Evolutionary conservation across 2,888 invertebrate species (phyloP), one percentile per base, ranked within the genome.

Genomic region (Ypsolopha sequella): DNA sequence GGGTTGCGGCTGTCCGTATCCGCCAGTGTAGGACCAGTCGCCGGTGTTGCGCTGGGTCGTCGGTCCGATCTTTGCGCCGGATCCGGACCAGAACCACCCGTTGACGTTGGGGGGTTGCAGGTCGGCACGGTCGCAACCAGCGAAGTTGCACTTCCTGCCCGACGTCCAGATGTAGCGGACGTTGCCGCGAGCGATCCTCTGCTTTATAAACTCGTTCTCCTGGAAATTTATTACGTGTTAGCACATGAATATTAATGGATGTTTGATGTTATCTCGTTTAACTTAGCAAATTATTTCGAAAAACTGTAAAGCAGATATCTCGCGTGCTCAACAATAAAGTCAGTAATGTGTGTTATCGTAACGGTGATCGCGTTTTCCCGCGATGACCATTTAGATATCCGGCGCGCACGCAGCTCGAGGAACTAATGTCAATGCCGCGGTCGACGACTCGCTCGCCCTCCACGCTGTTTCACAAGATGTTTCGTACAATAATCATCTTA

Each of bases 51-150:
- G 90, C 75, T 95, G 94, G 36, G 92, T 92, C 51, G 96, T 96
- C 55, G 95, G 91, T 46, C 96, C 95, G 70, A 96, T 94, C 87
- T 96, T 96, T 56, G 93, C 95, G 36, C 96, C 96, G 7, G 95
- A 95, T 58, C 95, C 96, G 6, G 95, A 95, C 96, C 96, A 96
- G 90, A 96, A 96, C 96, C 96, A 96, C 52, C 95, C 95, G 76
- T 94, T 93, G 60, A 93, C 90, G 70, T 93, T 93, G 55, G 93
- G 91, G n/a, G 95, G 95, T 79, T 94, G 93, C 65, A 95, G 84
- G 77, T 95, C 95, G 48, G 91, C 80, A 52, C 95, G 89, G 79
- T 94, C 93, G 76, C 95, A 96, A 41, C 96, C 96, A 55, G 95
- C 95, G 72, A 96, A 96, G 81, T 96, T 96, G 70, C 96, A 96